These are phyloP conservation scores for Caenorhabditis remanei DNA, from an alignment of 1,140 invertebrate species.

Conservation along the genomic window DNA sequence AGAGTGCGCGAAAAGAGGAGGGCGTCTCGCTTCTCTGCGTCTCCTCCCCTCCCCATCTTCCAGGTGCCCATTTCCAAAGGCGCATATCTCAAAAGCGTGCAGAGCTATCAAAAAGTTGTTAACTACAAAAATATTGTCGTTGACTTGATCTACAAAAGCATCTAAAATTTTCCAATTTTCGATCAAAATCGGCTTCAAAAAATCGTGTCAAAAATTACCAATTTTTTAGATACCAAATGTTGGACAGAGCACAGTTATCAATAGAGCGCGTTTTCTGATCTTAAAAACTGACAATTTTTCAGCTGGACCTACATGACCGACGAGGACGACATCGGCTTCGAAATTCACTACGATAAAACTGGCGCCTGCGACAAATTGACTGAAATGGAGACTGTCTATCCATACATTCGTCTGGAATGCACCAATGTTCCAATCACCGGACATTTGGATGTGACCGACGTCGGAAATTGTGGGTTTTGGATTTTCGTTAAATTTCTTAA, in stretches of 20 bases:
- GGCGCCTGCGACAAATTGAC: slow-evolving; percentile 74
- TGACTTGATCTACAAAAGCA: too few species aligned
- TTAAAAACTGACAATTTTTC: neutral
- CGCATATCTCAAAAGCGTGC: too few species aligned
- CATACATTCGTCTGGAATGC: slow-evolving; percentile 77
- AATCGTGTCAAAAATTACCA: too few species aligned
- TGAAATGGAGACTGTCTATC: slow-evolving; percentile 77
- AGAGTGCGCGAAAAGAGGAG: too few species aligned
- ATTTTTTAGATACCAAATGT: too few species aligned
- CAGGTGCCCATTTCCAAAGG: neutral
- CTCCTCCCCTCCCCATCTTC: neutral
- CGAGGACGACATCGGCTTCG: slow-evolving; percentile 77
- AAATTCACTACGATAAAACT: slow-evolving; percentile 73
- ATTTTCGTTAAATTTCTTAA: too few species aligned
- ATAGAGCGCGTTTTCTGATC: neutral
- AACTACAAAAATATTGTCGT: too few species aligned
- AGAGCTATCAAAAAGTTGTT: too few species aligned
- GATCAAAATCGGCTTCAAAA: too few species aligned
- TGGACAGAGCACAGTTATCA: neutral
- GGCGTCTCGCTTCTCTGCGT: neutral
- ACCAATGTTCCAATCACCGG: slow-evolving; percentile 75
- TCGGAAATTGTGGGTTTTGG: slow-evolving; percentile 74
- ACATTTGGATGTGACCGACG: slow-evolving; percentile 71
- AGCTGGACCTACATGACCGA: slow-evolving; percentile 78
- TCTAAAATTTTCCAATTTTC: too few species aligned